Conservation (phyloP, 2,888 invertebrate species). For the Machimus rusticus region DNA sequence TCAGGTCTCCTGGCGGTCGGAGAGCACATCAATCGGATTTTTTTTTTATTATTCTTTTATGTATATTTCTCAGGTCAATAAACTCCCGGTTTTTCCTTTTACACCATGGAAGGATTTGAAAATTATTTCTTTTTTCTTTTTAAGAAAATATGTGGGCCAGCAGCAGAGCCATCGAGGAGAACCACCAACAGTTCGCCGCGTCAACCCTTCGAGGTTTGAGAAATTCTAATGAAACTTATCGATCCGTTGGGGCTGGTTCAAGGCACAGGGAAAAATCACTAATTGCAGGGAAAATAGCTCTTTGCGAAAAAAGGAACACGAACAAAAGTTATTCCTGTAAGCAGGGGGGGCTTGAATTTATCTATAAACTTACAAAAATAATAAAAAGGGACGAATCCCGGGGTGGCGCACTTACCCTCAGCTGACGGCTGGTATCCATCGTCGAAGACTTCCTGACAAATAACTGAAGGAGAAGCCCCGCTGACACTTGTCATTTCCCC, state of each 20-base stretch:
- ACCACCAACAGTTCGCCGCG: not conserved
- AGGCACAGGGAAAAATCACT: not conserved
- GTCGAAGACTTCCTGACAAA: slow-evolving; percentile 86
- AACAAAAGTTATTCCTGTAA: not conserved
- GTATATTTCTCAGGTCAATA: not conserved
- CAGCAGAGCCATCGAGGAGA: not conserved
- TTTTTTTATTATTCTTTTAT: not conserved
- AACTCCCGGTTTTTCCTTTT: not conserved
- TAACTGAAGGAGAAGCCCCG: slow-evolving; percentile 62
- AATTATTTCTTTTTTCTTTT: not conserved
- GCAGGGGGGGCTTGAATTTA: not conserved
- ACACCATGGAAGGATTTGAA: not conserved
- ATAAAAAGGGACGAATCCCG: not conserved
- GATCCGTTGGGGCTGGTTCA: not conserved
- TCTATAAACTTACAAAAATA: not conserved
- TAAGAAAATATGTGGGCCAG: not conserved
- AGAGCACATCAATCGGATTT: not conserved
- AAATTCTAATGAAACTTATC: not conserved
- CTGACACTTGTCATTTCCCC: slow-evolving; percentile 45
- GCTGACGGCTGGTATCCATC: slow-evolving; percentile 83
- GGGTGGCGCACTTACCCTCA: slow-evolving; percentile 70
- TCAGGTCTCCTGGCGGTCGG: not conserved
- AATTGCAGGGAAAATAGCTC: not conserved
- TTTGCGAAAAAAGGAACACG: not conserved
- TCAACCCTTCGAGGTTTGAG: not conserved